phyloP scores from a whole-genome alignment of 2,797 vertebrate genomes.

The Typhlichthys eigenmanni region DNA sequence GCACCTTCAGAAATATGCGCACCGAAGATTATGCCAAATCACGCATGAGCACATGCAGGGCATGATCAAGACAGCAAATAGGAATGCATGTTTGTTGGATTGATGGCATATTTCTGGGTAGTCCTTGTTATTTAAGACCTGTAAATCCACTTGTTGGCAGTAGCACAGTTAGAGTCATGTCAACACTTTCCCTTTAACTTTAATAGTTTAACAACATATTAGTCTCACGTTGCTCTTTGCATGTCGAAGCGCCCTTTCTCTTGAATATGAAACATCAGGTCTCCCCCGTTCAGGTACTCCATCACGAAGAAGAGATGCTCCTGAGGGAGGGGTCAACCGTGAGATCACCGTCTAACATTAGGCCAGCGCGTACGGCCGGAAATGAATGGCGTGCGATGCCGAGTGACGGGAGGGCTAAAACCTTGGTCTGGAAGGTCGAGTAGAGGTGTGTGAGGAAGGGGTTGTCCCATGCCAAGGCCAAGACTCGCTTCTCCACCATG shows the following conservation, averaged over 20 bases:
- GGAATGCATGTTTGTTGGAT: no score
- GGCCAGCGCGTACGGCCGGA: background rate
- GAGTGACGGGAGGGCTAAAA: constrained; percentile 43
- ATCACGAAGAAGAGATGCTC: constrained; percentile 99
- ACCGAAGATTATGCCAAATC: no score
- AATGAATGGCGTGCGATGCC: background rate
- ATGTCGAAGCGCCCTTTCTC: constrained; percentile 97
- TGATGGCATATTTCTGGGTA: background rate
- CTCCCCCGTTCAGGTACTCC: constrained; percentile 97
- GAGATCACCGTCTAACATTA: background rate
- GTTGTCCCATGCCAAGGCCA: constrained; percentile 94
- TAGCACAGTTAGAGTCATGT: no score
- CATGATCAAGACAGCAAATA: no score
- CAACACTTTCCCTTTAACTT: constrained; percentile 9
- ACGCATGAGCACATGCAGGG: no score
- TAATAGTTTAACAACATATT: constrained; percentile 3
- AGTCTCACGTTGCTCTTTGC: constrained; percentile 84
- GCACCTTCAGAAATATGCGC: no score
- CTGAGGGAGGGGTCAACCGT: constrained; percentile 65
- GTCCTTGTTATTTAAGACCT: constrained; percentile 13
- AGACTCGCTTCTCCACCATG: constrained; percentile 97
- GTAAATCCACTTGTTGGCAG: constrained; percentile 6
- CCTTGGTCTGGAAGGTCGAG: constrained; percentile 97
- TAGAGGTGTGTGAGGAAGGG: constrained; percentile 97
- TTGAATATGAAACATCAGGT: constrained; percentile 99